Conservation (phyloP, 2,113 vertebrate genomes). For the Platycercus adscitus region DNA sequence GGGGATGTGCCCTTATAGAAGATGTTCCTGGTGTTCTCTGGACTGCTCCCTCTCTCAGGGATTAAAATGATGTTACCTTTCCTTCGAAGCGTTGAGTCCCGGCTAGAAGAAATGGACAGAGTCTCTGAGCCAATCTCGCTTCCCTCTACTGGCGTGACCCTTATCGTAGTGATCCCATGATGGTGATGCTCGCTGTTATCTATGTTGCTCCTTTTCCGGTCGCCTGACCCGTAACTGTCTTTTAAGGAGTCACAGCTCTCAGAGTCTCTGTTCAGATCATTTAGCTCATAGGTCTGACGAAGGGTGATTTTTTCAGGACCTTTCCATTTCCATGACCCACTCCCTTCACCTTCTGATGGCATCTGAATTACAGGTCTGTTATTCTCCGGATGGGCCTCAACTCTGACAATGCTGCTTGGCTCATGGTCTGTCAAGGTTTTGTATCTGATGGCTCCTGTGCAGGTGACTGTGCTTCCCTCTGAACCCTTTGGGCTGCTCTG, state of each 20-base stretch:
- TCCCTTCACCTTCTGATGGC: constrained; percentile 87
- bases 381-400: constrained; percentile 95
- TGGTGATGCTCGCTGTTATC: constrained; percentile 86
- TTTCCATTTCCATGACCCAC: constrained; percentile 96
- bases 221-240: constrained; percentile 85
- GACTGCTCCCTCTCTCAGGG: constrained; percentile 93
- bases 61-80: constrained; percentile 95
- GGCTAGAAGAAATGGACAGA: constrained; percentile 88
- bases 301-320: constrained; percentile 88
- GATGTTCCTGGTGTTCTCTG: constrained; percentile 93
- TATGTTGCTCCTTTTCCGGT: constrained; percentile 86
- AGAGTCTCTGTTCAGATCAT: constrained; percentile 92
- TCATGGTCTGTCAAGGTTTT: constrained; percentile 88
- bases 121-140: constrained; percentile 86
- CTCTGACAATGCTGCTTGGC: constrained; percentile 87
- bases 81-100: constrained; percentile 90
- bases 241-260: constrained; percentile 89
- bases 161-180: constrained; percentile 89
- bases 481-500: constrained; percentile 90
- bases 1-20: constrained; percentile 98
- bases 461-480: constrained; percentile 85
- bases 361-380: constrained; percentile 88
- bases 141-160: constrained; percentile 92
- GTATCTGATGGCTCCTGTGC: constrained; percentile 86
- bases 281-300: constrained; percentile 92